A percentile compares a stretch with the other conserved stretches of the same genome.
These are phyloP conservation scores for Cryptotis parvus DNA, from an alignment of 2,113 vertebrate species.

Conservation along the genomic window DNA sequence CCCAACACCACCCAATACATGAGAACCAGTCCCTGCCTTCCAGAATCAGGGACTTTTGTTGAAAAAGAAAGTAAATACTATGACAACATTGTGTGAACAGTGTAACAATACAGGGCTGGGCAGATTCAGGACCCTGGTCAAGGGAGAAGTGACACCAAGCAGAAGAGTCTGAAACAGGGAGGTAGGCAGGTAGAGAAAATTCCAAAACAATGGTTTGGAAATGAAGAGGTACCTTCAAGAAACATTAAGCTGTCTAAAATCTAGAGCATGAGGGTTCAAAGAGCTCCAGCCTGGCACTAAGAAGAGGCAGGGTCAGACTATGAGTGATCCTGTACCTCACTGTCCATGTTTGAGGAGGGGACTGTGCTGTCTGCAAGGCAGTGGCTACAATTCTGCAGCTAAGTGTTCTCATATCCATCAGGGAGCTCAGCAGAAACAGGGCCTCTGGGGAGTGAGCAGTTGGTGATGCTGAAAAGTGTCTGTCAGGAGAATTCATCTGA, in stretches of 20 bases:
- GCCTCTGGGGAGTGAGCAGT: slow-evolving; percentile 71
- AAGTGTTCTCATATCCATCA: slow-evolving; percentile 19
- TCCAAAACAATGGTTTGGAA: background rate
- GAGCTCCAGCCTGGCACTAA: background rate
- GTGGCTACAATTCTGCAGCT: slow-evolving; percentile 23
- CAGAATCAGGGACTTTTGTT: background rate
- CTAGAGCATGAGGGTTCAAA: background rate
- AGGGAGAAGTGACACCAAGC: background rate
- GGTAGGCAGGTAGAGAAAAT: background rate
- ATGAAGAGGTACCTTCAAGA: background rate
- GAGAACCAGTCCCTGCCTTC: background rate
- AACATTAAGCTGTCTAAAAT: background rate
- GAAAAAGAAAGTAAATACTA: slow-evolving; percentile 19
- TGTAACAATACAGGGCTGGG: background rate
- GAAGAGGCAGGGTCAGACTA: background rate
- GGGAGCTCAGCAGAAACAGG: slow-evolving; percentile 56
- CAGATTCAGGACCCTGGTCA: background rate
- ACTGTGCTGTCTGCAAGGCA: background rate
- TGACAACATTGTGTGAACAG: background rate
- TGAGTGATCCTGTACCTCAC: background rate
- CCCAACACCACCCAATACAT: background rate
- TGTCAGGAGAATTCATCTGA: slow-evolving; percentile 73
- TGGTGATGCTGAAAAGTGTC: slow-evolving; percentile 70
- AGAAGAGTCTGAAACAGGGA: background rate
- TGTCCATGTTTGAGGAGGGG: background rate